Base-by-base conservation (phyloP, 2,888 invertebrate genomes). In the Congeria kusceri region DNA sequence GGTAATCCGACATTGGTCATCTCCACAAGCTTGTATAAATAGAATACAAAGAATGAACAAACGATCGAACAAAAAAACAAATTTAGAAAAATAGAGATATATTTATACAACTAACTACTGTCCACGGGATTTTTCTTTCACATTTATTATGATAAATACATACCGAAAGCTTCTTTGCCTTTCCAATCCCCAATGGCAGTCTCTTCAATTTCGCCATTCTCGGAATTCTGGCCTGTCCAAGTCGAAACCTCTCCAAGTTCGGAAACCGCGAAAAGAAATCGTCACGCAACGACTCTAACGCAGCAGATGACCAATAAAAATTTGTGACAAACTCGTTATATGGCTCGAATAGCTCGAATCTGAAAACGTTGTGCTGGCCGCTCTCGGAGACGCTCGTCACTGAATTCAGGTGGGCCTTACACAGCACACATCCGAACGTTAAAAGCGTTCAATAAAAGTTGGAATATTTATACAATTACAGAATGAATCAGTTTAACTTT, bases 181-280 rank as follows among this genome's bases (percentile, higher is more conserved):
- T 71, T 23, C 80, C 73, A 15, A 89, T 84, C 29, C 89, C 89
- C 32, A 66, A 70, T 0, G 88, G 89, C 13, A 89, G 49, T 49
- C 64, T 23, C 15, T 57, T 63, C 20, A 83, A 74, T 25, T 67
- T 70, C 2, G 61, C 46, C 79, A 83, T 73, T 15, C 28, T 62
- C 20, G 49, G 56, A 39, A 11, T 39, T 5, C 63, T 61, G 29
- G 23, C 20, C 23, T 56, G 15, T 3, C 76, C 77, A 27, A 87
- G 49, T 29, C 69, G 71, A 49, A 88, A 84, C 29, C 80, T 79
- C 66, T 88, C 82, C 4, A 90, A 81, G 63, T 89, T 87, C 13
- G 71, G 69, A 67, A 90, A 90, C 58, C 77, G 84, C n/a, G 74
- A 29, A 63, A 87, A 90, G 64, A 89, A 84, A 44, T 88, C 86